Evolutionary conservation across 2,888 invertebrate species (phyloP), one percentile per base, ranked within the genome.

Genomic region (Eristalis arbustorum): DNA sequence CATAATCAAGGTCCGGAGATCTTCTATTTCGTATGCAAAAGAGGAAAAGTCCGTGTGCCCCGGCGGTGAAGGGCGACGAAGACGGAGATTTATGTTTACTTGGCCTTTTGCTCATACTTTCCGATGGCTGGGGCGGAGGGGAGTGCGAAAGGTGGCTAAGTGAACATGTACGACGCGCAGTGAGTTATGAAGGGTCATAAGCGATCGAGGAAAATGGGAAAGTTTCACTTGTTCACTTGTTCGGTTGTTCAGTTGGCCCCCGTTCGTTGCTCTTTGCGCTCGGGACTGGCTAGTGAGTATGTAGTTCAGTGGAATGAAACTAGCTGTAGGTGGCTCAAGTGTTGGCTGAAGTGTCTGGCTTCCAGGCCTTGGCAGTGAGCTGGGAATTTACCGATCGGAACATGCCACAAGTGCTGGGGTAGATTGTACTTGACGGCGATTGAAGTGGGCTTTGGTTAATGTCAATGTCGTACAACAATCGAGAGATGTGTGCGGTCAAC

Each of bases 1-100:
- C 73, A 81, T 77, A 76, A 85, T 81, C 68, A 76, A 67, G 56
- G 64, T 11, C 28, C 14, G 62, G 31, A 23, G 6, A 73, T 78
- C 71, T 75, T 78, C 34, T 75, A 64, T 76, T 64, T 75, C 83
- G 78, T 81, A 77, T 88, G 84, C 80, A 88, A 78, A 90, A 88
- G 79, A 67, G 69, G 64, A 75, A 83, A 88, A 83, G 80, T 66
- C 59, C 80, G 57, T 78, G 40, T 67, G 64, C 63, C 62, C 63
- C 62, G 74, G 22, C 34, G 64, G 61, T 78, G 75, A 61, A 61
- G 28, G 67, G 68, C 67, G 76, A 77, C 66, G 84, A 80, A 81
- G 59, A 57, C 64, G 49, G 34, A 73, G 23, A 68, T 77, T 42
- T 18, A 77, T 76, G 75, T 81, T 76, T 73, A 59, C 25, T 59